phyloP scores from a whole-genome alignment of 2,888 invertebrate genomes.

The Euproctis similis region DNA sequence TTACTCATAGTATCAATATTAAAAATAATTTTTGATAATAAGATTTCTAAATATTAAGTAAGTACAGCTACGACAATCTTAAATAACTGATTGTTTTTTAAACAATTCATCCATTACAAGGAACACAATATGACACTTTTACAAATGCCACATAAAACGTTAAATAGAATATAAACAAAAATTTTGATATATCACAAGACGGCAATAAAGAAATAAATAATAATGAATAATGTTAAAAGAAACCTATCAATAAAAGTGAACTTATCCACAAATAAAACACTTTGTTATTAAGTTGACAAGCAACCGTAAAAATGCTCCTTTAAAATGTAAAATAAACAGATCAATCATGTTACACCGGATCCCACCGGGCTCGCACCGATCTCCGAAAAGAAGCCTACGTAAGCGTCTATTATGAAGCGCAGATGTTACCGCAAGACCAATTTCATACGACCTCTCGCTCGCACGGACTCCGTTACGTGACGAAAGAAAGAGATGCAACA shows the following conservation, averaged over 20 bases:
- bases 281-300: constrained; percentile 76
- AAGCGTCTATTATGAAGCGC: constrained; percentile 74
- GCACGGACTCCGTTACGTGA: constrained; percentile 26
- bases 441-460: constrained; percentile 49
- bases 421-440: constrained; percentile 71
- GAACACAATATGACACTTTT: too few species aligned
- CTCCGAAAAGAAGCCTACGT: constrained; percentile 74
- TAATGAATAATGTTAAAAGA: constrained; percentile 65
- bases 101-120: too few species aligned
- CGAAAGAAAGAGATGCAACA: constrained; percentile 47
- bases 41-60: too few species aligned
- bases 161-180: constrained; percentile 25
- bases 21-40: too few species aligned
- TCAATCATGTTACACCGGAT: constrained; percentile 75
- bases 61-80: too few species aligned
- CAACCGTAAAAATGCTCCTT: constrained; percentile 76
- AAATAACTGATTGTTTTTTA: too few species aligned
- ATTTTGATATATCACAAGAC: constrained; percentile 37
- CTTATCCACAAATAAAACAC: constrained; percentile 71
- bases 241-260: constrained; percentile 73
- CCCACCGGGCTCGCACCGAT: constrained; percentile 68
- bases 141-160: constrained; percentile 16
- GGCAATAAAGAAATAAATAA: constrained; percentile 40
- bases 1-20: too few species aligned
- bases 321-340: constrained; percentile 77